A percentile compares a stretch with the other conserved stretches of the same genome.
phyloP scores from a whole-genome alignment of 2,113 vertebrate genomes.

The Circaetus gallicus region DNA sequence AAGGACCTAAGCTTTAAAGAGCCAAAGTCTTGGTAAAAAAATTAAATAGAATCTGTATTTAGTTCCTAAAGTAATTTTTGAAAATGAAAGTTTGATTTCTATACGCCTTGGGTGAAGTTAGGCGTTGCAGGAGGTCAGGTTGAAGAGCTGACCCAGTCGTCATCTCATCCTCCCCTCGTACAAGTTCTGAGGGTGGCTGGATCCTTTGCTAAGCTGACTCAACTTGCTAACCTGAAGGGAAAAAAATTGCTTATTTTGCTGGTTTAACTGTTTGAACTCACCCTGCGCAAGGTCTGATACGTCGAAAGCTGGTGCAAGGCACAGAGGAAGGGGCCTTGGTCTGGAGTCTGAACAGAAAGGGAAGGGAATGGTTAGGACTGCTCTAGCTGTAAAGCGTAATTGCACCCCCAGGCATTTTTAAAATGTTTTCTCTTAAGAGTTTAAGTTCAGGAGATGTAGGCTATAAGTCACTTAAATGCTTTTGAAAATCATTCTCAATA shows the following conservation, averaged over 20 bases:
- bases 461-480: slow-evolving; percentile 33
- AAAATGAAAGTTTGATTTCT: not conserved
- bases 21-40: not conserved
- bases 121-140: rapidly evolving
- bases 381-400: not conserved
- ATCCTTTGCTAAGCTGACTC: not conserved
- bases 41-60: not conserved
- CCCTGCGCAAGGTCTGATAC: rapidly evolving
- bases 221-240: not conserved
- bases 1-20: not conserved
- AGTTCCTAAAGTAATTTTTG: not conserved
- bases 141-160: not conserved
- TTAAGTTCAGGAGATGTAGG: not conserved
- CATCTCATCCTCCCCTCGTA: not conserved
- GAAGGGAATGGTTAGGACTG: not conserved
- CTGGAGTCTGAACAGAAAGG: not conserved
- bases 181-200: not conserved
- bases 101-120: not conserved
- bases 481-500: slow-evolving; percentile 18
- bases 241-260: not conserved
- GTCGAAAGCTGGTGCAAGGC: not conserved
- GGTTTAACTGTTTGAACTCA: not conserved
- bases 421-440: slow-evolving; percentile 29
- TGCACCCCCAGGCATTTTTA: not conserved
- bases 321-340: not conserved